Evolutionary conservation across 53 echinoderm and acorn worm genomes (phyloP).

Genomic region (Pentamera pediparva): DNA sequence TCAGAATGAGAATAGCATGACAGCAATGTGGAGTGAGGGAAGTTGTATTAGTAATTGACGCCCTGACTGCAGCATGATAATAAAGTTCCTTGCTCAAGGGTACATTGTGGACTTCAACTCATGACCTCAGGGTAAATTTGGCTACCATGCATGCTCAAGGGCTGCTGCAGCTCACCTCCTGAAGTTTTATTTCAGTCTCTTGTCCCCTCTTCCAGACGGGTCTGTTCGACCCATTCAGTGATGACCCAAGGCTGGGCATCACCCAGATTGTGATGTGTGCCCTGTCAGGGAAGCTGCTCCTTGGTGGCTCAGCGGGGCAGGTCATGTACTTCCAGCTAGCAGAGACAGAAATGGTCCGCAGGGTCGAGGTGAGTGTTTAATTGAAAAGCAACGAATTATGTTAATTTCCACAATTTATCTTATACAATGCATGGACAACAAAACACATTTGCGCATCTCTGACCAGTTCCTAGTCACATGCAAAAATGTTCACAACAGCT

Average conservation of each 20-base stretch:
- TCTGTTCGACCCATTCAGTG: slow-evolving; percentile 95
- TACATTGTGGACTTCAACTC: too few species aligned
- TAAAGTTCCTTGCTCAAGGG: too few species aligned
- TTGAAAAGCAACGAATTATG: neutral
- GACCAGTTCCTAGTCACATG: neutral
- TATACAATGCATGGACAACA: neutral
- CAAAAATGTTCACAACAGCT: too few species aligned
- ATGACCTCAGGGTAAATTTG: too few species aligned
- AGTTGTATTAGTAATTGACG: too few species aligned
- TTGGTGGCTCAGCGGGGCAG: slow-evolving; percentile 92
- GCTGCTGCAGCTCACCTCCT: too few species aligned
- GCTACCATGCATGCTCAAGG: too few species aligned
- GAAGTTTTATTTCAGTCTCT: too few species aligned
- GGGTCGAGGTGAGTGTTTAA: slow-evolving; percentile 62
- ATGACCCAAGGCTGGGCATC: slow-evolving; percentile 91
- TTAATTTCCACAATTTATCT: neutral
- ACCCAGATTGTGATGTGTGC: slow-evolving; percentile 77
- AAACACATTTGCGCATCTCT: neutral
- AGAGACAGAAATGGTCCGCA: slow-evolving; percentile 55
- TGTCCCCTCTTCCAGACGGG: slow-evolving; percentile 48
- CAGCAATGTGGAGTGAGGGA: too few species aligned
- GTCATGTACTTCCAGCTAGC: slow-evolving; percentile 67
- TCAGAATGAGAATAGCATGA: too few species aligned
- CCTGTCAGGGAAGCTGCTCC: slow-evolving; percentile 58
- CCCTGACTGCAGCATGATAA: too few species aligned